These are phyloP conservation scores for Brachyhypopomus occidentalis DNA, from an alignment of 2,113 vertebrate genomes.

Conservation along the genomic window DNA sequence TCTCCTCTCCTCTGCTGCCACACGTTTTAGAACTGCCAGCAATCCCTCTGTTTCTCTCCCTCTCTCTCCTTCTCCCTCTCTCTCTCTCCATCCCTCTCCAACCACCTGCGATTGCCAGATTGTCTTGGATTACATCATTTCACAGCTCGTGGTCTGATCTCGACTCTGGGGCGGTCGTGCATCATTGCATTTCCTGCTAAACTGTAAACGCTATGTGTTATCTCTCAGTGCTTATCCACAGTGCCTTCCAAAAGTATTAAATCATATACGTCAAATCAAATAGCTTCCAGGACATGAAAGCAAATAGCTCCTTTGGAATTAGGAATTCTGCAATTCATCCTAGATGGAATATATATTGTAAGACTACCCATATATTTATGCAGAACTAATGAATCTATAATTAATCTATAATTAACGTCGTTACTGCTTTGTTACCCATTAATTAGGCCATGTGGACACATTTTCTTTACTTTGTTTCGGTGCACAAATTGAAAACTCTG, in stretches of 20 bases:
- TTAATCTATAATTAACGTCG: no score
- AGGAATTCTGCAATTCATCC: no score
- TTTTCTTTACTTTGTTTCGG: background rate
- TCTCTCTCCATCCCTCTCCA: background rate
- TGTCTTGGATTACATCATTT: constrained; percentile 69
- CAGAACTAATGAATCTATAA: no score
- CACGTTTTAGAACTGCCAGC: constrained; percentile 5
- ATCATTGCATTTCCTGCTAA: background rate
- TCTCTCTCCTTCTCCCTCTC: background rate
- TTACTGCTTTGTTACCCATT: no score
- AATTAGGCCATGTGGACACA: background rate
- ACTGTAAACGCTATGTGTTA: background rate
- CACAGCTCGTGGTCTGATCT: background rate
- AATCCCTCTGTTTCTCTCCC: background rate
- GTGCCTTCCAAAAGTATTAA: background rate
- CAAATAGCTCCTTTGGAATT: no score
- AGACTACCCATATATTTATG: no score
- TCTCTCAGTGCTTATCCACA: background rate
- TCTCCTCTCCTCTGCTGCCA: background rate
- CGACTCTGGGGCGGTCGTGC: background rate
- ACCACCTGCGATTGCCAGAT: background rate
- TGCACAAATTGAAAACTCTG: no score
- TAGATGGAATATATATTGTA: no score
- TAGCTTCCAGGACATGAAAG: no score
- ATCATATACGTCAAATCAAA: background rate